Evolutionary conservation across 2,888 invertebrate species (phyloP).

Genomic region (Tanytarsus gracilentus): DNA sequence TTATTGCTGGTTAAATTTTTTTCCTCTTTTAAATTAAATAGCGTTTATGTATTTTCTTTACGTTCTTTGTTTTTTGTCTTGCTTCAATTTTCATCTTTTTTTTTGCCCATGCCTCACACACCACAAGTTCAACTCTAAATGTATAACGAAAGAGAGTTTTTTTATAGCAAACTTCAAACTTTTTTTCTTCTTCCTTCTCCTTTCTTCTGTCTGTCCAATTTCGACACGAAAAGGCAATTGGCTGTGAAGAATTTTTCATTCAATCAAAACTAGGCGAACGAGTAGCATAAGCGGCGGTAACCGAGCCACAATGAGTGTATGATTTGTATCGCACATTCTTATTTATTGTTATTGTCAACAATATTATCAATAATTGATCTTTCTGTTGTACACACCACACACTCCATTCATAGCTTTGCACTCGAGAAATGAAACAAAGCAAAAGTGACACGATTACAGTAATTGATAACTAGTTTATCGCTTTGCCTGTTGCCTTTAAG

Average conservation of each 20-base stretch:
- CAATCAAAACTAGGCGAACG: slow-evolving; percentile 6
- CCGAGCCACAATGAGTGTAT: too few species aligned
- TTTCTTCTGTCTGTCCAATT: background rate
- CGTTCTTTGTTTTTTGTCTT: slow-evolving; percentile 5
- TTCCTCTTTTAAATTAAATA: slow-evolving; percentile 27
- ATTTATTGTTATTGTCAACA: slow-evolving; percentile 28
- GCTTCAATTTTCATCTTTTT: background rate
- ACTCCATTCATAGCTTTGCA: background rate
- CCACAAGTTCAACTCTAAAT: background rate
- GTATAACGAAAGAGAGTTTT: background rate
- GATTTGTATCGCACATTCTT: slow-evolving; percentile 27
- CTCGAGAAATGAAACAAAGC: slow-evolving; percentile 16
- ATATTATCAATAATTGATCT: slow-evolving; percentile 27
- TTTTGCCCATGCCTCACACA: background rate
- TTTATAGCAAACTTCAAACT: background rate
- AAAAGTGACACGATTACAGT: slow-evolving; percentile 24
- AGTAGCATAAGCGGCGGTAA: too few species aligned
- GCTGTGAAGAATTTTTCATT: slow-evolving; percentile 27
- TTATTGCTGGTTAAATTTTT: slow-evolving; percentile 16
- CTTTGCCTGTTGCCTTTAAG: background rate
- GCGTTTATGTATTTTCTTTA: slow-evolving; percentile 13
- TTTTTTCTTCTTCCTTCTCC: background rate
- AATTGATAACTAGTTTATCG: slow-evolving; percentile 27
- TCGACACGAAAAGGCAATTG: slow-evolving; percentile 14
- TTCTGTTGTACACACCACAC: slow-evolving; percentile 14